Conservation (phyloP, 2,888 invertebrate genomes). For the Leptinotarsa tumamoca region DNA sequence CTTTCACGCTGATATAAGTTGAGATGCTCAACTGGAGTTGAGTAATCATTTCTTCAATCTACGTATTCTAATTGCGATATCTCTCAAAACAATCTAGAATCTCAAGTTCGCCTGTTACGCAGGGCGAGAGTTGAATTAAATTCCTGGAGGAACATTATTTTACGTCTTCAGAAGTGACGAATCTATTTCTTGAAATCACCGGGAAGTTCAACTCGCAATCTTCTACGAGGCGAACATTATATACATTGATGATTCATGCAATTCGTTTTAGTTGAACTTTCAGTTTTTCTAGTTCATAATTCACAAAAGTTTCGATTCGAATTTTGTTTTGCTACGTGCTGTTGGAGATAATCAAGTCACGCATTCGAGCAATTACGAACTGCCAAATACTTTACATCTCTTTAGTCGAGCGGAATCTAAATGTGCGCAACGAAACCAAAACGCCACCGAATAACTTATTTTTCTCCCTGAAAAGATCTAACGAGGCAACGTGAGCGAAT, state of each 20-base stretch:
- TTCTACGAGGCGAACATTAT: too few relatives aligned
- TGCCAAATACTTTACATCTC: conserved; percentile 6
- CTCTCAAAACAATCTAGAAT: not conserved
- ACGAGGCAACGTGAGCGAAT: not conserved
- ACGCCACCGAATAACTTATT: not conserved
- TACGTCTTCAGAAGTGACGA: not conserved
- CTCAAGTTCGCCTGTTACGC: not conserved
- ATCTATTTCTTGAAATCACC: not conserved
- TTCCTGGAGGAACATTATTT: not conserved
- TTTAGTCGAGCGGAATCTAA: not conserved
- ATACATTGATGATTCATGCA: too few relatives aligned
- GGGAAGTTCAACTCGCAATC: not conserved
- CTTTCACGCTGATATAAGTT: conserved; percentile 5
- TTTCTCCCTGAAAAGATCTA: not conserved
- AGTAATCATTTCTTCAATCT: conserved; percentile 9
- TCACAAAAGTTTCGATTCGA: too few relatives aligned
- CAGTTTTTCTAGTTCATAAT: too few relatives aligned
- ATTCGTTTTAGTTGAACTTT: too few relatives aligned
- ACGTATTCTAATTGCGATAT: not conserved
- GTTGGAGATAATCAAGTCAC: not conserved
- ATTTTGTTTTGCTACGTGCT: not conserved
- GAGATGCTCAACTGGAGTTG: conserved; percentile 1
- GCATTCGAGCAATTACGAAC: not conserved
- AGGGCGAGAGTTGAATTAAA: not conserved
- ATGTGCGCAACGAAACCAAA: not conserved